A percentile compares a stretch with the other conserved stretches of the same genome.
Evolutionary conservation across 2,888 invertebrate species (phyloP).

Genomic region (Ochropleura leucogaster): DNA sequence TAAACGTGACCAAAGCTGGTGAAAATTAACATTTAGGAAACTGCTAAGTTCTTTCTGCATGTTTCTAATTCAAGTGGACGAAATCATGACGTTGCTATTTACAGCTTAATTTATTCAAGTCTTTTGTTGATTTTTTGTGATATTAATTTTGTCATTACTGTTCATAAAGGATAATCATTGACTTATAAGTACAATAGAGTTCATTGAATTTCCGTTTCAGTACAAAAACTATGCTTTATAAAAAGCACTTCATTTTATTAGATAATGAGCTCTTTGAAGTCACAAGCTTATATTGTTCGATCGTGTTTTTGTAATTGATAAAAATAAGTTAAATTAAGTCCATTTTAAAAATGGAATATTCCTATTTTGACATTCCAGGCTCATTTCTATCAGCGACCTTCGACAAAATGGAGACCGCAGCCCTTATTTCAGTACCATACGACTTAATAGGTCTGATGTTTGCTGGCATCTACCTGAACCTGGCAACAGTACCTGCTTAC

Average conservation of each 20-base stretch:
- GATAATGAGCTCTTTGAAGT: not conserved
- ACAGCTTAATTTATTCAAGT: not conserved
- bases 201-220: not conserved
- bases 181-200: not conserved
- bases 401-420: slow-evolving; percentile 92
- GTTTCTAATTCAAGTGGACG: not conserved
- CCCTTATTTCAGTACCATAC: slow-evolving; percentile 92
- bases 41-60: not conserved
- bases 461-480: slow-evolving; percentile 92
- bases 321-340: not conserved
- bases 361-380: slow-evolving; percentile 81
- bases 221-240: not conserved
- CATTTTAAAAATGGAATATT: slow-evolving; percentile 32
- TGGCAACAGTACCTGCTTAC: slow-evolving; percentile 89
- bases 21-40: not conserved
- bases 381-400: slow-evolving; percentile 93
- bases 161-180: not conserved
- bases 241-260: not conserved
- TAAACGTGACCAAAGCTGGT: not conserved
- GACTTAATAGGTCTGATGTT: slow-evolving; percentile 92
- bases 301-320: too few species aligned
- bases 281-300: not conserved
- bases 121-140: slow-evolving; percentile 9
- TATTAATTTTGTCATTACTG: slow-evolving; percentile 14
- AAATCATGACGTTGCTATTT: not conserved